Conservation (phyloP, 2,797 vertebrate species). For the Tragelaphus oryx region DNA sequence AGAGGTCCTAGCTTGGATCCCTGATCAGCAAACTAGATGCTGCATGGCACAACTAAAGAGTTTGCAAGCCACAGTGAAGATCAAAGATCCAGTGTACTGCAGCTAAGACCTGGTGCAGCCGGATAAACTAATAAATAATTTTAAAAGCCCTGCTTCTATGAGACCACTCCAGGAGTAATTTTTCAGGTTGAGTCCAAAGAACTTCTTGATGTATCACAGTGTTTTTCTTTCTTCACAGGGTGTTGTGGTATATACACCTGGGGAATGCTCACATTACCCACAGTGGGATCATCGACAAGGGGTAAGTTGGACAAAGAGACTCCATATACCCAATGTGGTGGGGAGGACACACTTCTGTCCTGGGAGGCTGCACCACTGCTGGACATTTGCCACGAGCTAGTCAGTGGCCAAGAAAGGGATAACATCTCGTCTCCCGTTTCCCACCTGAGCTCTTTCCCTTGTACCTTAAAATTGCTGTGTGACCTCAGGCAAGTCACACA, state of each 20-base stretch:
- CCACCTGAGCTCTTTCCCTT: background rate
- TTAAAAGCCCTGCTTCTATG: background rate
- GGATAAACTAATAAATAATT: background rate
- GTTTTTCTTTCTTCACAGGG: background rate
- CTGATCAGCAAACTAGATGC: background rate
- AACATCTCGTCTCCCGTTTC: background rate
- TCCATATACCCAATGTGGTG: rapidly evolving
- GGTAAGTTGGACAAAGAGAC: background rate
- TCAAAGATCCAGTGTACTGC: background rate
- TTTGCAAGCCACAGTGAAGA: background rate
- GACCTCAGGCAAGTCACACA: background rate
- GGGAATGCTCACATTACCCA: rapidly evolving
- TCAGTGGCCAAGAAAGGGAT: background rate
- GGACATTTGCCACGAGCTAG: background rate
- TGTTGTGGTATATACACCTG: background rate
- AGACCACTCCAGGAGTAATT: background rate
- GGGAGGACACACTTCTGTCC: background rate
- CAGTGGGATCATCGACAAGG: rapidly evolving
- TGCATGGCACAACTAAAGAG: background rate
- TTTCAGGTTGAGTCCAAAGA: background rate
- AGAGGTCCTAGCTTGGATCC: background rate
- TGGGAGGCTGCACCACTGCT: background rate
- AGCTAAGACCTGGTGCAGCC: background rate
- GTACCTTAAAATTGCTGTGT: background rate
- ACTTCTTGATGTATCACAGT: background rate